Percentiles rank a stretch among this genome's conserved stretches.
Conservation (phyloP, 2,888 invertebrate species). For the Apodemia mormo region DNA sequence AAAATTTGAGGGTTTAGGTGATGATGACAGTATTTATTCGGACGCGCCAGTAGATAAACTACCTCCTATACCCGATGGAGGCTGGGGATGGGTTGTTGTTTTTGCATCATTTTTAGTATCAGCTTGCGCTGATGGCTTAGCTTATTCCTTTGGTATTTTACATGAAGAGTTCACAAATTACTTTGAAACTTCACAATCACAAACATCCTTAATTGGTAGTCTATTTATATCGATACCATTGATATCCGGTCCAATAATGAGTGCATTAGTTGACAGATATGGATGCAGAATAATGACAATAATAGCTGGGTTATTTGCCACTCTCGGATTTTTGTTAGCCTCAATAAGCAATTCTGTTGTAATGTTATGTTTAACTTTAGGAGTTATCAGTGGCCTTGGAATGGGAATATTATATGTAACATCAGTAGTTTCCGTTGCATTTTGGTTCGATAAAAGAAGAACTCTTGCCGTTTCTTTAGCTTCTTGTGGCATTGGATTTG, state of each 20-base stretch:
- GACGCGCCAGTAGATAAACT: constrained; percentile 63
- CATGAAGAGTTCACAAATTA: constrained; percentile 90
- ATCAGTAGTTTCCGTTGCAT: constrained; percentile 94
- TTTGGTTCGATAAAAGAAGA: constrained; percentile 94
- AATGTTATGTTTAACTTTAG: constrained; percentile 90
- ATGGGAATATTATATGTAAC: constrained; percentile 93
- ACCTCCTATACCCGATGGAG: constrained; percentile 88
- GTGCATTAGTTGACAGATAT: constrained; percentile 91
- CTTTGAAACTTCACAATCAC: constrained; percentile 90
- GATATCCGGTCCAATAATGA: constrained; percentile 91
- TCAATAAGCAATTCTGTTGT: constrained; percentile 86
- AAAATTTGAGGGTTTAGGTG: constrained; percentile 72
- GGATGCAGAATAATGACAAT: constrained; percentile 90
- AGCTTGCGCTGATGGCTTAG: constrained; percentile 94
- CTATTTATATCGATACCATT: constrained; percentile 94
- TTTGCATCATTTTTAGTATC: constrained; percentile 91
- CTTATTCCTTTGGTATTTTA: constrained; percentile 94
- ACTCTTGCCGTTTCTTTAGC: constrained; percentile 93
- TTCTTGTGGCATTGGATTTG: constrained; percentile 93
- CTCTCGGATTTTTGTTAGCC: constrained; percentile 88
- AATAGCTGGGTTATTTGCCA: constrained; percentile 86
- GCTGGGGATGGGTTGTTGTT: constrained; percentile 96
- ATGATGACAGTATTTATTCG: constrained; percentile 68
- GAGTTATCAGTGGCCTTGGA: constrained; percentile 90
- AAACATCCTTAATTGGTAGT: constrained; percentile 94